Conservation (phyloP, 1,140 invertebrate genomes). For the Notospermus geniculatus region DNA sequence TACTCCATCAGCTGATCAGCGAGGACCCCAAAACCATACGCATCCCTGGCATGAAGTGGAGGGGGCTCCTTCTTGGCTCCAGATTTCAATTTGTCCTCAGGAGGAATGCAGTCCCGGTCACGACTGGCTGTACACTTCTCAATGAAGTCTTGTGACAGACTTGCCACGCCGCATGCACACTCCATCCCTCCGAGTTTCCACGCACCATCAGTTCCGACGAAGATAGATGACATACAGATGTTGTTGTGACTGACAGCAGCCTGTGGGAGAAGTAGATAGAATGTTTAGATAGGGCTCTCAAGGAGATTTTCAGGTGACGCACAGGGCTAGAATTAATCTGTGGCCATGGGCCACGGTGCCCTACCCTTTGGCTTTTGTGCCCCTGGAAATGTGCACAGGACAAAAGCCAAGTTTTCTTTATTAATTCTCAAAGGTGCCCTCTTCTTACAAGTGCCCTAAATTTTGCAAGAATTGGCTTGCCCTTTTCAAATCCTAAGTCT, state of each 20-base stretch:
- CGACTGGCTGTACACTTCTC: slow-evolving; percentile 68
- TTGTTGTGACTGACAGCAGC: slow-evolving; percentile 72
- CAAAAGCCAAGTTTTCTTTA: no score
- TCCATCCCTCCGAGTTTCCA: slow-evolving; percentile 83
- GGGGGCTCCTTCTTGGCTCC: slow-evolving; percentile 25
- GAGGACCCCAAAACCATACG: slow-evolving; percentile 77
- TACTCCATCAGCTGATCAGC: slow-evolving; percentile 72
- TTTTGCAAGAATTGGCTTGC: no score
- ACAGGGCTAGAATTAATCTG: no score
- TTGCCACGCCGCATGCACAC: slow-evolving; percentile 68
- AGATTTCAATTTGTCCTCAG: slow-evolving; percentile 64
- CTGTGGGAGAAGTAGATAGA: slow-evolving; percentile 55
- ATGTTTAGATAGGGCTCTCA: no score
- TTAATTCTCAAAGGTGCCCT: no score
- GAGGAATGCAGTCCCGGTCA: slow-evolving; percentile 68
- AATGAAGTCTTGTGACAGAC: slow-evolving; percentile 67
- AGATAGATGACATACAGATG: slow-evolving; percentile 74
- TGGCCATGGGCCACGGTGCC: no score
- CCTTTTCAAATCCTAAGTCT: no score
- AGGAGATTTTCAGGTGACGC: no score
- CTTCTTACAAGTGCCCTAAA: no score
- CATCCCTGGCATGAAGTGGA: slow-evolving; percentile 65
- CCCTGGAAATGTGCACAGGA: no score
- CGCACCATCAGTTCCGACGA: slow-evolving; percentile 73
- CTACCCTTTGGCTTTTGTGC: no score